Conservation (phyloP, 2,888 invertebrate species). For the Parnassius smintheus region DNA sequence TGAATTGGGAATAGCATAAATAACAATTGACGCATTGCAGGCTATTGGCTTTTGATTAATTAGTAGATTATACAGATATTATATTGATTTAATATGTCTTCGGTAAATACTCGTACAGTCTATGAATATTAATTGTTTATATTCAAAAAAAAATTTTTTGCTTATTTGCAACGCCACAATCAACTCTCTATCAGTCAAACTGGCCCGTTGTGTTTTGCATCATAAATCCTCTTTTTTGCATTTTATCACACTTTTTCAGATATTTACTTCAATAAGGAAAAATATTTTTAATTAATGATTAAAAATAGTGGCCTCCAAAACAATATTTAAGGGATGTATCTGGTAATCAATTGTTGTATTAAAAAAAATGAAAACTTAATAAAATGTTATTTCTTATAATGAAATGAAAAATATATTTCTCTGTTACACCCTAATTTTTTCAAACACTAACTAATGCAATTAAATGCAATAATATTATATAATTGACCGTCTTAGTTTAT, state of each 20-base stretch:
- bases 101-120: conserved; percentile 32
- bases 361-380: too few species aligned
- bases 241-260: conserved; percentile 30
- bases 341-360: too few species aligned
- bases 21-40: conserved; percentile 61
- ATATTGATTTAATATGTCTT: conserved; percentile 33
- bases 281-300: too few species aligned
- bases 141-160: conserved; percentile 31
- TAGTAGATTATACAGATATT: conserved; percentile 26
- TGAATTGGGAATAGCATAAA: conserved; percentile 61
- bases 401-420: too few species aligned
- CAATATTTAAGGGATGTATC: too few species aligned
- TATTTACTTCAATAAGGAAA: too few species aligned
- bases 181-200: conserved; percentile 53
- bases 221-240: conserved; percentile 28
- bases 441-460: too few species aligned
- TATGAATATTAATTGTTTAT: conserved; percentile 52
- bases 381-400: too few species aligned
- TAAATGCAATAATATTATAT: too few species aligned
- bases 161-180: conserved; percentile 41
- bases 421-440: too few species aligned
- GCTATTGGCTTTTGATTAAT: conserved; percentile 54
- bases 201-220: conserved; percentile 36
- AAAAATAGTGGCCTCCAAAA: too few species aligned
- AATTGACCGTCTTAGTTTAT: too few species aligned